Evolutionary conservation across 2,888 invertebrate species (phyloP).

Genomic region (Pteria penguin): DNA sequence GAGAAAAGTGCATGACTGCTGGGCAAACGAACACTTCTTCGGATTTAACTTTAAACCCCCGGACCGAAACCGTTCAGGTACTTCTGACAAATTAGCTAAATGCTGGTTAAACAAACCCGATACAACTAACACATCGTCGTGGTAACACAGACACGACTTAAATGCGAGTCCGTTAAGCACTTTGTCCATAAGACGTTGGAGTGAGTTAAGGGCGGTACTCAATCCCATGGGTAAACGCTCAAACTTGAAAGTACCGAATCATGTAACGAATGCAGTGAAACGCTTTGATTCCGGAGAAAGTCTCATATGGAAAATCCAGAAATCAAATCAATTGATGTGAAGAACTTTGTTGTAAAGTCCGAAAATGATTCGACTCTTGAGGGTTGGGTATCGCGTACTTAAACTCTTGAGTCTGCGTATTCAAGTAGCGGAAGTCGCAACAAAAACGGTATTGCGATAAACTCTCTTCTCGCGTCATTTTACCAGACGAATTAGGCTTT

Average conservation of each 20-base stretch:
- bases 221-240: neutral
- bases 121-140: no score
- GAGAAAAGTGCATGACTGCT: neutral
- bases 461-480: no score
- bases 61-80: neutral
- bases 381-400: conserved; percentile 28
- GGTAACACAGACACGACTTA: no score
- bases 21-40: conserved; percentile 1
- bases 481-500: neutral
- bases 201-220: neutral
- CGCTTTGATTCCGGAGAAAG: no score
- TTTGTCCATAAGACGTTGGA: conserved; percentile 1
- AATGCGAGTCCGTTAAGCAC: neutral
- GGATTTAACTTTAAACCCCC: neutral
- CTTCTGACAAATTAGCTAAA: neutral
- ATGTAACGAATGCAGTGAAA: conserved; percentile 19
- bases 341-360: conserved; percentile 18
- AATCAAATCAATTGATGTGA: conserved; percentile 23
- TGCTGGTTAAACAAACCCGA: neutral
- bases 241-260: neutral
- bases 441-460: conserved; percentile 13
- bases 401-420: conserved; percentile 26
- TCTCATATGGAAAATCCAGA: conserved; percentile 28
- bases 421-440: conserved; percentile 23
- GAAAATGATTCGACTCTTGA: conserved; percentile 32